Conservation (phyloP, 2,888 invertebrate species). For the Aethes cnicana region DNA sequence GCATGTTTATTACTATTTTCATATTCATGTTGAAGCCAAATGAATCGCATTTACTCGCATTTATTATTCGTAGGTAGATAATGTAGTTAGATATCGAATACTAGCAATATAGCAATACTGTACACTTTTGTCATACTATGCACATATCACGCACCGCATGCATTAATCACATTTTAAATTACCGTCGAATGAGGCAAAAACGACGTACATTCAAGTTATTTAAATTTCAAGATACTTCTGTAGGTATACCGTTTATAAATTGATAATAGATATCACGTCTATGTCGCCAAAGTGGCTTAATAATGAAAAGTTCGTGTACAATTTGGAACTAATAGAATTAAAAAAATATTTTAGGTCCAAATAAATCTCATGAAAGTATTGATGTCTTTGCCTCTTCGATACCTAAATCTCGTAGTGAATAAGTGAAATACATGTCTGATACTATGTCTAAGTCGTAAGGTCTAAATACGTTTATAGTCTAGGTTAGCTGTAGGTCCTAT, state of each 20-base stretch:
- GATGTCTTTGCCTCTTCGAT: constrained; percentile 21
- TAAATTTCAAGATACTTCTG: too few relatives aligned
- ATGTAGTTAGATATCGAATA: constrained; percentile 26
- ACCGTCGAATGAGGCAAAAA: constrained; percentile 35
- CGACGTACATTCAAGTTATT: too few relatives aligned
- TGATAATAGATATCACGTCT: too few relatives aligned
- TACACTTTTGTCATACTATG: constrained; percentile 38
- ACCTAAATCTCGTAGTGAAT: constrained; percentile 49
- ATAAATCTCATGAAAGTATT: background rate
- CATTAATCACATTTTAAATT: constrained; percentile 40
- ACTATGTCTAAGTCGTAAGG: constrained; percentile 75
- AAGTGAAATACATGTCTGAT: constrained; percentile 84
- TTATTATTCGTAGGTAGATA: constrained; percentile 30
- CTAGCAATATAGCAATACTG: constrained; percentile 7
- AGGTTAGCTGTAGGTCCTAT: constrained; percentile 51
- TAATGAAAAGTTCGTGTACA: background rate
- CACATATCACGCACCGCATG: constrained; percentile 67
- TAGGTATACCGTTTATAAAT: background rate
- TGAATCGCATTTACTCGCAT: constrained; percentile 39
- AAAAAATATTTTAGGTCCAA: background rate
- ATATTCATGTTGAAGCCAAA: too few relatives aligned
- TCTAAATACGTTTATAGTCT: constrained; percentile 61
- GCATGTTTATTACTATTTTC: too few relatives aligned
- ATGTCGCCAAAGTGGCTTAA: too few relatives aligned
- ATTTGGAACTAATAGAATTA: background rate